Evolutionary conservation across 2,113 vertebrate genomes (phyloP).

Genomic region (Pogona vitticeps): DNA sequence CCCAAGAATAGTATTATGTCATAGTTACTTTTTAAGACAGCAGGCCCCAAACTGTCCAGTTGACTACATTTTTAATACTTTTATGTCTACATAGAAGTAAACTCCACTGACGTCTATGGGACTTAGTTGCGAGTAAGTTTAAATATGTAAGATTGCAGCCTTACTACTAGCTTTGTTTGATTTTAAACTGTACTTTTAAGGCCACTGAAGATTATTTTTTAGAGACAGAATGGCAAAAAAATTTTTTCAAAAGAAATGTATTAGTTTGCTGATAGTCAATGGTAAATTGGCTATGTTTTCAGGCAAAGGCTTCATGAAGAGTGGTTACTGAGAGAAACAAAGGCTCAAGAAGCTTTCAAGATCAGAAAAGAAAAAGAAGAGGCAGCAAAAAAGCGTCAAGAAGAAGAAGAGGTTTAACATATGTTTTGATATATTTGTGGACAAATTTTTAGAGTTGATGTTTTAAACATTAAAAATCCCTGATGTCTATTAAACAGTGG

Average conservation of each 20-base stretch:
- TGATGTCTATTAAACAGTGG: neutral
- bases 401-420: conserved; percentile 89
- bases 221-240: neutral
- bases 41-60: neutral
- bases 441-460: neutral
- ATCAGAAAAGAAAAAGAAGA: conserved; percentile 87
- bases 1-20: neutral
- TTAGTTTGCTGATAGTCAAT: neutral
- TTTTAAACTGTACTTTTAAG: neutral
- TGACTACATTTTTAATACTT: neutral
- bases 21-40: neutral
- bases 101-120: no score
- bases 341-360: conserved; percentile 91
- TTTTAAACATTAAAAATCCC: neutral
- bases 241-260: neutral
- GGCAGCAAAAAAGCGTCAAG: conserved; percentile 82
- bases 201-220: neutral
- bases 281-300: conserved; percentile 51
- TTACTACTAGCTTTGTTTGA: neutral
- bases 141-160: neutral
- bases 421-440: neutral
- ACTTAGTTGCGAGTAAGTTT: neutral
- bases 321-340: conserved; percentile 90
- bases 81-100: neutral
- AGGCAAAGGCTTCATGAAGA: conserved; percentile 87